Conservation (phyloP, 2,888 invertebrate species). For the Julus scandinavius region DNA sequence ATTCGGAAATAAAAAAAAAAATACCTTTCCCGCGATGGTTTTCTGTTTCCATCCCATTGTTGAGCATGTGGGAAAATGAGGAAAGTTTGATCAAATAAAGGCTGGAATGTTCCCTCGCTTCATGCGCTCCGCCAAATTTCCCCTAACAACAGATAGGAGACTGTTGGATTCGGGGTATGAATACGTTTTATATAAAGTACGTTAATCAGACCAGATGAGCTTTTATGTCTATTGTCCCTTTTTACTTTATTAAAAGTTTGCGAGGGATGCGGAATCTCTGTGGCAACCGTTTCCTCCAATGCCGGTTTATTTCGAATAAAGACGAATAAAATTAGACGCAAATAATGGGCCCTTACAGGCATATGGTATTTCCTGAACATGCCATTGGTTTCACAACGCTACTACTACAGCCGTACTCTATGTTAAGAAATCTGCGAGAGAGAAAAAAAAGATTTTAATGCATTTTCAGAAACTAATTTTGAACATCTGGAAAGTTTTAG, state of each 20-base stretch:
- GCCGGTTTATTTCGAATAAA: neutral
- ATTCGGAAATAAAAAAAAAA: slow-evolving; percentile 32
- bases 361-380: neutral
- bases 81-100: slow-evolving; percentile 29
- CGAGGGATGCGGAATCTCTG: slow-evolving; percentile 12
- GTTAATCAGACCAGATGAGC: slow-evolving; percentile 39
- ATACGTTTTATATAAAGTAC: neutral
- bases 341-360: neutral
- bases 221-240: slow-evolving; percentile 46
- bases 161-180: neutral
- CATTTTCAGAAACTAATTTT: neutral
- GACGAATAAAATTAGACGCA: slow-evolving; percentile 19
- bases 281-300: slow-evolving; percentile 37
- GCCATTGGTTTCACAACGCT: neutral
- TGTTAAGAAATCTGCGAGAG: neutral
- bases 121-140: neutral
- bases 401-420: neutral
- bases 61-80: neutral
- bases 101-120: slow-evolving; percentile 4
- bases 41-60: slow-evolving; percentile 41
- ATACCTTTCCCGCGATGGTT: neutral
- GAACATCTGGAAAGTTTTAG: neutral
- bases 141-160: neutral
- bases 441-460: neutral
- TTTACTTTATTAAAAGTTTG: slow-evolving; percentile 46